Percentiles rank a stretch among this genome's conserved stretches.
These are phyloP conservation scores for Atherinomorus stipes DNA, from an alignment of 2,113 vertebrate genomes.

Conservation along the genomic window DNA sequence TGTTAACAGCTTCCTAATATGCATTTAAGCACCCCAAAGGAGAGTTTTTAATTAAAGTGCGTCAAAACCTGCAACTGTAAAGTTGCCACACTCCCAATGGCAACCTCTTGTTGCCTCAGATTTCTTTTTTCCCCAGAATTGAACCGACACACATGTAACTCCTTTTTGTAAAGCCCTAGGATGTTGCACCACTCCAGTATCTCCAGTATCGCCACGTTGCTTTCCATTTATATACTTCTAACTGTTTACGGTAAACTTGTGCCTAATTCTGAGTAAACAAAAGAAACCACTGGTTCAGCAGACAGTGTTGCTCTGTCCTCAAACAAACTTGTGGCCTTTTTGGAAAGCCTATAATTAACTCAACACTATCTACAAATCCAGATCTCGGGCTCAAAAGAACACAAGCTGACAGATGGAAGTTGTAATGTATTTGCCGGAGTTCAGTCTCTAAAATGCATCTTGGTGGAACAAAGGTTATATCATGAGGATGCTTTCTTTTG, in stretches of 20 bases:
- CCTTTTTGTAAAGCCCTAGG: conserved; percentile 10
- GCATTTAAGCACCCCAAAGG: neutral
- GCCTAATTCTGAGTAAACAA: conserved; percentile 82
- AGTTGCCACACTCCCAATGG: conserved; percentile 39
- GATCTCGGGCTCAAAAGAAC: conserved; percentile 39
- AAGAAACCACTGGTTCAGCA: conserved; percentile 47
- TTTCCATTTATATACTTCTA: conserved; percentile 57
- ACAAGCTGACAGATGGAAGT: conserved; percentile 51
- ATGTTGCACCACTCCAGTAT: conserved; percentile 33
- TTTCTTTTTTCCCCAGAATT: conserved; percentile 19
- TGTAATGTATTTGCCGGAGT: conserved; percentile 48
- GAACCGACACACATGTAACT: conserved; percentile 15
- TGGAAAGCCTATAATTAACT: conserved; percentile 63
- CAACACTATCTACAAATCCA: conserved; percentile 66
- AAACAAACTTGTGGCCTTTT: conserved; percentile 77
- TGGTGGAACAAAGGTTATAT: conserved; percentile 44
- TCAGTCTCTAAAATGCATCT: conserved; percentile 36
- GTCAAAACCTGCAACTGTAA: conserved; percentile 21
- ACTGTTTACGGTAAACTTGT: conserved; percentile 84
- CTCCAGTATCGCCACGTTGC: conserved; percentile 46
- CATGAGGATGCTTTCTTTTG: conserved; percentile 27
- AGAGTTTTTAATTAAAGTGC: conserved; percentile 20
- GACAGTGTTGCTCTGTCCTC: conserved; percentile 65
- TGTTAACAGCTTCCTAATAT: neutral
- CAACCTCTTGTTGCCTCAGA: conserved; percentile 11